Evolutionary conservation across 2,888 invertebrate genomes (phyloP), one percentile per base, ranked within the genome.

Genomic region (Drosophila diplacantha): DNA sequence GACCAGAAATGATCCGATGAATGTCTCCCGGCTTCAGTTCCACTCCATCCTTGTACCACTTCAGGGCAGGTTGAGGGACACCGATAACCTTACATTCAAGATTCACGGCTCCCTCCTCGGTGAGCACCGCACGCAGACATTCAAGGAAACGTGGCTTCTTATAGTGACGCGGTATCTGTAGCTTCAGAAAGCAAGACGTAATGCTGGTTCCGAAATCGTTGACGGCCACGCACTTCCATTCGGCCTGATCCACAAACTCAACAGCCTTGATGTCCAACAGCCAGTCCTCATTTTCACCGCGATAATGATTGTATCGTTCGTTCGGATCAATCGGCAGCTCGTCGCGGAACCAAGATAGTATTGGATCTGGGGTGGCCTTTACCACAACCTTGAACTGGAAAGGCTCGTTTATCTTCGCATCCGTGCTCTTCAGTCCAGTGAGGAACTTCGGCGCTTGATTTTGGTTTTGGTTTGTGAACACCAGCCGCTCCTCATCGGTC

Each of bases 11-110:
- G 47, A 96, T 96, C 84, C 94, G 91, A 83, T 96, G 96, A 78
- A 96, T 96, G 85, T 96, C 96, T 0, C 96, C 96, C 0, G 96
- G 95, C 85, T 96, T 96, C 1, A 96, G 87, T 85, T 96, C 96
- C 55, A 93, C 92, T 0, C 96, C 96, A 85, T 96, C 96, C 88
- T 96, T 96, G 86, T 95, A 96, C 96, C 96, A 96, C 83, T 95
- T 96, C 0, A 96, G 89, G n/a, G 93, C 90, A 0, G 96, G 96
- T 83, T 96, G 96, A 0, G 96, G 96, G 3, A 96, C 95, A 7
- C 96, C 96, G 62, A 96, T 96, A 1, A 96, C 96, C 89, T 96
- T 96, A 87, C 96, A 96, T 87, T 96, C 96, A 63, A 96, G 90
- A 88, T 96, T 96, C 1, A 96, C 96, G 11, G 96, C 95, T 0